Percentiles rank a stretch among this genome's conserved stretches.
Evolutionary conservation across 2,113 vertebrate species (phyloP).

Genomic region (Speoplatyrhinus poulsoni): DNA sequence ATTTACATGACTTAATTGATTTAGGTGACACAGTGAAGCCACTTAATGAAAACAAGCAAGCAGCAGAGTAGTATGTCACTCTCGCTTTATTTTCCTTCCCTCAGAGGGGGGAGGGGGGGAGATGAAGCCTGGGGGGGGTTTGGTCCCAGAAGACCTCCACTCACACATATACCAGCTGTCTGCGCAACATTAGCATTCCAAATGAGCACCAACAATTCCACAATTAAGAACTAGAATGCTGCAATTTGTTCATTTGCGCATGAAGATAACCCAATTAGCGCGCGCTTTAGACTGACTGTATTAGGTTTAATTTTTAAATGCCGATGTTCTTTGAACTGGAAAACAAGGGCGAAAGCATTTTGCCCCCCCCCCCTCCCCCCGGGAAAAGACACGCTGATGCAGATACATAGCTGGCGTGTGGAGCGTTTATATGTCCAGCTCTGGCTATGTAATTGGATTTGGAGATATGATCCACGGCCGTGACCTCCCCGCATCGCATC

Average conservation of each 20-base stretch:
- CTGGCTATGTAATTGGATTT: background rate
- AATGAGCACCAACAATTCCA: slow-evolving; percentile 61
- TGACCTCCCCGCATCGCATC: background rate
- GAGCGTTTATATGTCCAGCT: background rate
- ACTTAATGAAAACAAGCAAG: too few relatives aligned
- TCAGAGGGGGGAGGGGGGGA: background rate
- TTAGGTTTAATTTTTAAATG: slow-evolving; percentile 47
- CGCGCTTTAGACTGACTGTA: slow-evolving; percentile 54
- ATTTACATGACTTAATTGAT: too few relatives aligned
- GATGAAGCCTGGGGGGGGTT: slow-evolving; percentile 43
- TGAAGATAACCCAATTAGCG: slow-evolving; percentile 66
- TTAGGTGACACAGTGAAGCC: too few relatives aligned
- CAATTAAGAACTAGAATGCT: slow-evolving; percentile 71
- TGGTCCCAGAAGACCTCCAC: slow-evolving; percentile 58
- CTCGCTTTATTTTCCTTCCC: background rate
- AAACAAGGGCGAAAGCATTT: slow-evolving; percentile 4
- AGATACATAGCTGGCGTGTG: too few relatives aligned
- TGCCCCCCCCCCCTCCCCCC: background rate
- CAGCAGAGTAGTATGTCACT: background rate
- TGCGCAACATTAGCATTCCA: slow-evolving; percentile 63
- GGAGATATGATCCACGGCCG: background rate
- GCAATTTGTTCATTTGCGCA: slow-evolving; percentile 61
- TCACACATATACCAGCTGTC: slow-evolving; percentile 64
- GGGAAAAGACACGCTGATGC: too few relatives aligned
- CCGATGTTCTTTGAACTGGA: slow-evolving; percentile 27